Evolutionary conservation across 1,140 invertebrate genomes (phyloP), one percentile per base, ranked within the genome.

Genomic region (Thaumatotibia leucotreta): DNA sequence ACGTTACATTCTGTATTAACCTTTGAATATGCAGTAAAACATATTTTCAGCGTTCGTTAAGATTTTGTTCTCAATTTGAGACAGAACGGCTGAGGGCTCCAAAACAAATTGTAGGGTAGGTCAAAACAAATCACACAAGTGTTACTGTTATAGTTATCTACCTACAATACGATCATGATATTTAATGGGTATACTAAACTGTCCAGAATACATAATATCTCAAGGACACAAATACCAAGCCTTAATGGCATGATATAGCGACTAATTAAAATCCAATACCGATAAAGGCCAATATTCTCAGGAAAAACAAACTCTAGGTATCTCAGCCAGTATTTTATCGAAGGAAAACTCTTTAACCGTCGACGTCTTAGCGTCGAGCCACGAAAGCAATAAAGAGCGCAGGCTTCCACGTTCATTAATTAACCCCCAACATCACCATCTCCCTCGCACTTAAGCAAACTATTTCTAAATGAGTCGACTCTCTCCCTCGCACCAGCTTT

Each of bases 351-450:
- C 85, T 83, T 88, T 86, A 84, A 85, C 75, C 83, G 82, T 78
- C 82, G 84, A 89, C 86, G 88, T 90, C 88, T 90, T 85, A 88
- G 82, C 86, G 86, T 88, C 86, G 84, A 89, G 86, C 86, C 84
- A 87, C 84, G 88, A 89, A 89, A 88, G 88, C 90, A 91, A 92
- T 91, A 91, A 91, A 92, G 89, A 91, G 87, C 88, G 88, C 88
- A 88, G 84, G 87, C 88, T 91, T 91, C 88, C 88, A 91, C 91
- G 85, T 92, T 91, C 91, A 92, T 92, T 92, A 92, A 92, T 92
- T 91, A 92, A 91, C 89, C 84, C 86, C 85, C 79, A 71, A 74
- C 74, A 69, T 67, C 39, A 22, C 80, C 77, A 50, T 91, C 90
- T 69, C 82, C 35, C 76, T 91, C 83, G 61, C 82, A 82, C 91